Conservation (phyloP, 2,113 vertebrate species). For the Pitta sordida region DNA sequence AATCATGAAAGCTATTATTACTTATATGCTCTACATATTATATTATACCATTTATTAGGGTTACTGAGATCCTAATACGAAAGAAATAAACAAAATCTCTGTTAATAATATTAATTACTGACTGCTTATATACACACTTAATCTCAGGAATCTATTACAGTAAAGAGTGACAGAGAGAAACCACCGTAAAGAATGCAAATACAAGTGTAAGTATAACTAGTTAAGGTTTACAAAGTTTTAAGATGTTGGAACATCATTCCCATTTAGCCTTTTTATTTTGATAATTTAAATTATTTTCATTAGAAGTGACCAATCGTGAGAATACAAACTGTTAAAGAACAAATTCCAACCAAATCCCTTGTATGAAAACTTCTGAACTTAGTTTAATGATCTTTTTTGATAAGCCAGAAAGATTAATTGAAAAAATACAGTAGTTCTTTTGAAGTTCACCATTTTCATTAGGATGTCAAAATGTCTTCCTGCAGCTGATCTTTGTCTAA, state of each 20-base stretch:
- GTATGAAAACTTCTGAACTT: neutral
- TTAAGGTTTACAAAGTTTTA: neutral
- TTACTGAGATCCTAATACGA: neutral
- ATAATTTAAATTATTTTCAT: neutral
- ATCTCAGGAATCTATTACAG: neutral
- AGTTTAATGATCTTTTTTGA: neutral
- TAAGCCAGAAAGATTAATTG: neutral
- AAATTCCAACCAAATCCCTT: neutral
- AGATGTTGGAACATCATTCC: neutral
- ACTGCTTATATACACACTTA: neutral
- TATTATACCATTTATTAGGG: neutral
- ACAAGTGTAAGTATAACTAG: neutral
- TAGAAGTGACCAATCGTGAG: neutral
- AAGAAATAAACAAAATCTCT: neutral
- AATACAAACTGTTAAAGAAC: neutral
- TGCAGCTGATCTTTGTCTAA: conserved; percentile 40
- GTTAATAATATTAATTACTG: neutral
- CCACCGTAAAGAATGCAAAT: neutral
- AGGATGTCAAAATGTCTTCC: neutral
- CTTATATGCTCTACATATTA: neutral
- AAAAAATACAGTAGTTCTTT: conserved; percentile 19
- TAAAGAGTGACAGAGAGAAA: neutral
- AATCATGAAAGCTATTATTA: neutral
- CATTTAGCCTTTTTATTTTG: neutral
- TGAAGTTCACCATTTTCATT: conserved; percentile 37